Conservation (phyloP, 1,140 invertebrate genomes). For the Lucilia sericata region DNA sequence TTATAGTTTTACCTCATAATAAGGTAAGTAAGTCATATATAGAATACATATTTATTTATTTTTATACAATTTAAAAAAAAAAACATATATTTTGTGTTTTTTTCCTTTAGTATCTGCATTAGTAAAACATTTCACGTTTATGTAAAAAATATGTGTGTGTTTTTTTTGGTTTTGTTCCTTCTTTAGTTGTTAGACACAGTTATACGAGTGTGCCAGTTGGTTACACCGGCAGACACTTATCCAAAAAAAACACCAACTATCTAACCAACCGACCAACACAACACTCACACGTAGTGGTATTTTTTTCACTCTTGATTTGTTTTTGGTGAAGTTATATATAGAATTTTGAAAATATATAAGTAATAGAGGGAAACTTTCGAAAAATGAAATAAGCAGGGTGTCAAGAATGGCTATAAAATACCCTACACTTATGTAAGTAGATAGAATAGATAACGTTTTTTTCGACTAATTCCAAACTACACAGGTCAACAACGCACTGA, state of each 20-base stretch:
- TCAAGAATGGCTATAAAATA: too few species aligned
- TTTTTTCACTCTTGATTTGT: conserved; percentile 32
- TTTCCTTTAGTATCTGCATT: background rate
- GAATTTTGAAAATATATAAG: background rate
- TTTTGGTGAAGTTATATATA: background rate
- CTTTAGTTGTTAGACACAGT: background rate
- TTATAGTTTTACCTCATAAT: conserved; percentile 96
- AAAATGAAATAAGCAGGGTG: conserved; percentile 16
- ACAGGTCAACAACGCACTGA: too few species aligned
- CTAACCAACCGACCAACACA: background rate
- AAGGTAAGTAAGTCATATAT: conserved; percentile 77
- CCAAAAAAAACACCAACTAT: background rate
- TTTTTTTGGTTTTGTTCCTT: background rate
- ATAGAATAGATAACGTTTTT: too few species aligned
- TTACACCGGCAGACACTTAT: background rate
- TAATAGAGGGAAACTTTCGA: background rate
- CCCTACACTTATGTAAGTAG: too few species aligned
- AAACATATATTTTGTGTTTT: background rate
- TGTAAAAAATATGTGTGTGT: background rate
- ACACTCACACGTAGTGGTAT: background rate
- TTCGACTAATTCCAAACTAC: too few species aligned
- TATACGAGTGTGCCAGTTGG: background rate
- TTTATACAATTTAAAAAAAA: background rate
- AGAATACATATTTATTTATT: background rate
- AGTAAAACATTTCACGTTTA: conserved; percentile 1